Evolutionary conservation across 2,888 invertebrate species (phyloP).

Genomic region (Sylvicola cinctus): DNA sequence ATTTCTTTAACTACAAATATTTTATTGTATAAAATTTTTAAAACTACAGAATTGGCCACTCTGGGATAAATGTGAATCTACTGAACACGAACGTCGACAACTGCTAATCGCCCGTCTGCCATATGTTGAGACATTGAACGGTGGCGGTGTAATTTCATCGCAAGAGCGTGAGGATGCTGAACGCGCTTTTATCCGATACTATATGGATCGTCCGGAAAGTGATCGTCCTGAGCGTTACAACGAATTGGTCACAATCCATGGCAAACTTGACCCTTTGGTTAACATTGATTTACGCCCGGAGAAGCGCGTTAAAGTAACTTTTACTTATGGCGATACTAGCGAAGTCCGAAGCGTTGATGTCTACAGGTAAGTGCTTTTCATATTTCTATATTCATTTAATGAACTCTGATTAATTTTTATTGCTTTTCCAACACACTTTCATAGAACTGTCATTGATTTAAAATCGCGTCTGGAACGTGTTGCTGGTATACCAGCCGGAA

Average conservation of each 20-base stretch:
- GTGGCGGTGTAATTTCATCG: slow-evolving; percentile 62
- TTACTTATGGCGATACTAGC: slow-evolving; percentile 56
- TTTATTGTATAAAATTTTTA: slow-evolving; percentile 3
- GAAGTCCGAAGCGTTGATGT: slow-evolving; percentile 58
- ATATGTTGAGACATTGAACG: slow-evolving; percentile 68
- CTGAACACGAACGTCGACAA: slow-evolving; percentile 74
- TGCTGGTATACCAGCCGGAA: slow-evolving; percentile 59
- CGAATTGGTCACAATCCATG: slow-evolving; percentile 67
- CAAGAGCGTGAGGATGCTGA: slow-evolving; percentile 86
- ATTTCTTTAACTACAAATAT: slow-evolving; percentile 1
- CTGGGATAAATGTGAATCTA: slow-evolving; percentile 60
- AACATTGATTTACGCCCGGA: slow-evolving; percentile 73
- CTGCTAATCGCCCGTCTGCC: slow-evolving; percentile 74
- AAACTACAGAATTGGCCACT: slow-evolving; percentile 36
- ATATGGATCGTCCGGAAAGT: slow-evolving; percentile 70
- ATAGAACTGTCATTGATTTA: slow-evolving; percentile 58
- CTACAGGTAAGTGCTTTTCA: slow-evolving; percentile 28
- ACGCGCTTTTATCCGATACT: slow-evolving; percentile 78
- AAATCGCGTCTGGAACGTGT: slow-evolving; percentile 60
- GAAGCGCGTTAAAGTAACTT: slow-evolving; percentile 66
- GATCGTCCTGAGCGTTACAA: slow-evolving; percentile 56
- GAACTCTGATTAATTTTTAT: slow-evolving; percentile 13
- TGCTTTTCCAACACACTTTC: too few species aligned
- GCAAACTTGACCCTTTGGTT: slow-evolving; percentile 75
- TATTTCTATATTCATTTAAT: too few species aligned